Percentiles rank a stretch among this genome's conserved stretches.
Conservation (phyloP, 2,888 invertebrate species). For the Rhopalosiphum nymphaeae region DNA sequence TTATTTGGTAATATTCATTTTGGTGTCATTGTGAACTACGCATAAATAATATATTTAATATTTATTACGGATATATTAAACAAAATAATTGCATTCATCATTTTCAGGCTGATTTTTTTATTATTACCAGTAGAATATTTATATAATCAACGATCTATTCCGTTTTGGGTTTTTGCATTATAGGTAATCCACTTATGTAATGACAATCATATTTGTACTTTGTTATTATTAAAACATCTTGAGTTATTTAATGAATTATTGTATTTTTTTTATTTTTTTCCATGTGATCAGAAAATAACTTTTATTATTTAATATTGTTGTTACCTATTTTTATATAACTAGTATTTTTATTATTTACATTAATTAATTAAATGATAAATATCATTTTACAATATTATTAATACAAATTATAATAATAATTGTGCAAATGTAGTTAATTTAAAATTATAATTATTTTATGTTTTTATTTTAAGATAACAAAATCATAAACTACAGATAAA, state of each 20-base stretch:
- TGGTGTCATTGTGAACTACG: background rate
- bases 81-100: background rate
- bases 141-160: background rate
- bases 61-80: background rate
- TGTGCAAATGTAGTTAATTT: background rate
- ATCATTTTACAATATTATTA: too few relatives aligned
- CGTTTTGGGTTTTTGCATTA: background rate
- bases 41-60: background rate
- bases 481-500: background rate
- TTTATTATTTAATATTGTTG: too few relatives aligned
- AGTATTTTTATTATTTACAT: background rate
- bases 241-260: background rate
- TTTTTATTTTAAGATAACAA: background rate
- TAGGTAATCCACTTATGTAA: background rate
- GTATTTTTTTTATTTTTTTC: slow-evolving; percentile 1
- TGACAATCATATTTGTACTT: background rate
- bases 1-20: background rate
- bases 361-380: background rate
- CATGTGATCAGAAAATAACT: background rate
- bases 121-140: background rate
- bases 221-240: background rate
- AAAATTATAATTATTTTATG: background rate
- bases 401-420: background rate
- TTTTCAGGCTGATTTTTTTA: background rate
- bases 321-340: too few relatives aligned